Conservation (phyloP, 2,888 invertebrate genomes). For the Crossocerus cetratus region DNA sequence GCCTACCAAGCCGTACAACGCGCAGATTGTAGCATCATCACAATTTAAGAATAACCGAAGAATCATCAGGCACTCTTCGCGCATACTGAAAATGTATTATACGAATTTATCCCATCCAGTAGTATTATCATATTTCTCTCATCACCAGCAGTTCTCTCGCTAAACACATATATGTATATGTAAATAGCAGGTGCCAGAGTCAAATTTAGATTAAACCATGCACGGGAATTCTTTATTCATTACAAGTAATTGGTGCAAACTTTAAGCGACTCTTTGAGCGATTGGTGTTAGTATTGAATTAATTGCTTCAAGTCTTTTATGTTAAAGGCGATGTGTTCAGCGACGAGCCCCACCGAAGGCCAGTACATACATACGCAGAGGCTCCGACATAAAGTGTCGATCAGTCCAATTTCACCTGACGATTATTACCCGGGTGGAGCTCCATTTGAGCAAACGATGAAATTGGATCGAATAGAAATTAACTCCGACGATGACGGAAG, state of each 20-base stretch:
- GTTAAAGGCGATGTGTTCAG: slow-evolving; percentile 10
- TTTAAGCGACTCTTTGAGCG: no score
- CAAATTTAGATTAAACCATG: background rate
- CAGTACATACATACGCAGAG: slow-evolving; percentile 28
- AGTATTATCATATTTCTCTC: no score
- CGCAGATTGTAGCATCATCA: slow-evolving; percentile 39
- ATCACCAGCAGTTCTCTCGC: no score
- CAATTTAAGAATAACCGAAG: slow-evolving; percentile 20
- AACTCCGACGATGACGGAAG: slow-evolving; percentile 45
- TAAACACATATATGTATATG: no score
- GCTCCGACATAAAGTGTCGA: slow-evolving; percentile 32
- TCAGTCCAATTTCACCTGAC: slow-evolving; percentile 50
- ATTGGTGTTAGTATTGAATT: no score
- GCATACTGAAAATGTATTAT: no score
- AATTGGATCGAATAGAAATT: slow-evolving; percentile 52
- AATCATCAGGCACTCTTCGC: background rate
- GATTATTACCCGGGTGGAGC: slow-evolving; percentile 58
- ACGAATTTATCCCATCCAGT: no score
- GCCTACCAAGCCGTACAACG: slow-evolving; percentile 9
- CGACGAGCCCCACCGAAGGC: slow-evolving; percentile 10
- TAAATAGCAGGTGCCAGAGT: no score
- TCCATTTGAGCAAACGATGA: slow-evolving; percentile 49
- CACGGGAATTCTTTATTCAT: background rate
- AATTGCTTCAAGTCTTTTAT: no score
- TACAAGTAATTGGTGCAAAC: no score